Conservation (phyloP, 2,113 vertebrate species). For the Leucoraja erinaceus region DNA sequence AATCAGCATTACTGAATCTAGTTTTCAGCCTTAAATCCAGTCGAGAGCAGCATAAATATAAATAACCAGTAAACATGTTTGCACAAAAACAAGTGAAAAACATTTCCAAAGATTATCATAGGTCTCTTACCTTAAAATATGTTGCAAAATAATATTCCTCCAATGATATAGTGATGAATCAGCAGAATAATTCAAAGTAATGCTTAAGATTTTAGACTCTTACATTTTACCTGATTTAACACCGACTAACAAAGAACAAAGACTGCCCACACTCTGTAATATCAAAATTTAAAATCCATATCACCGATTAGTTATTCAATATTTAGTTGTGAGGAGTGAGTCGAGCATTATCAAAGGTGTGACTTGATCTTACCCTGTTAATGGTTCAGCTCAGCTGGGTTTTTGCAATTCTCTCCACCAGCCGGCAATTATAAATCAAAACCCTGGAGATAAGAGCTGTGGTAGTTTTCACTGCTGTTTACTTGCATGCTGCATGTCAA, state of each 20-base stretch:
- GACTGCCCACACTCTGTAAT: not conserved
- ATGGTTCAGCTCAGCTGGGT: not conserved
- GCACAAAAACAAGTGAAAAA: not conserved
- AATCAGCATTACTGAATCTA: too few species aligned
- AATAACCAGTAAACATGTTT: not conserved
- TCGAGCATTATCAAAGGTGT: not conserved
- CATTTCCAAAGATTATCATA: not conserved
- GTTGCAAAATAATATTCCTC: too few species aligned
- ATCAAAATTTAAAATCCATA: not conserved
- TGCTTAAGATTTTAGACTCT: not conserved
- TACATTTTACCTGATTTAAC: not conserved
- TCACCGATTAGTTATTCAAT: not conserved
- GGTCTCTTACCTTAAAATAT: not conserved
- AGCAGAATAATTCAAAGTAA: not conserved
- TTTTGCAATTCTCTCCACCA: not conserved
- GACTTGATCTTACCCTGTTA: not conserved
- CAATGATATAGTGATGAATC: too few species aligned
- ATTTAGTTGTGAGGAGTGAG: not conserved
- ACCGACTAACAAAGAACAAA: conserved; percentile 2
- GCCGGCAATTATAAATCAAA: not conserved
- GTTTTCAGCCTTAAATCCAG: not conserved
- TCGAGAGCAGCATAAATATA: not conserved
- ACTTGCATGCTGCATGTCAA: not conserved
- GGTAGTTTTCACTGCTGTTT: conserved; percentile 5
- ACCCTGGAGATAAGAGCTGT: not conserved